These are phyloP conservation scores for Neomorphus geoffroyi DNA, from an alignment of 2,797 vertebrate species.

Conservation along the genomic window DNA sequence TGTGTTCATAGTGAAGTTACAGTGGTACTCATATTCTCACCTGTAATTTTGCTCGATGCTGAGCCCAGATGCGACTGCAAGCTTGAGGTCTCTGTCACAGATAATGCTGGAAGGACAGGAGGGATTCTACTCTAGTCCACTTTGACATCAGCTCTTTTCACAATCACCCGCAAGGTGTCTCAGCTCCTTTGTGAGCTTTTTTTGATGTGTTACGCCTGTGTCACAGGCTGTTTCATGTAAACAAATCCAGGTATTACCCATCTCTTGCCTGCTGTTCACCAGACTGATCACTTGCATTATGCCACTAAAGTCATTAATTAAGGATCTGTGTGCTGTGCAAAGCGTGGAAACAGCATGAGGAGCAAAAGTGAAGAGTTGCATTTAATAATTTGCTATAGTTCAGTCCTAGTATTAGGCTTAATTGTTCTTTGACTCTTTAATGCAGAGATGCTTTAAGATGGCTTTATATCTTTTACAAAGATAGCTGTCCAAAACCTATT, in stretches of 20 bases:
- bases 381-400: neutral
- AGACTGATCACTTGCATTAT: neutral
- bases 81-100: rapidly evolving
- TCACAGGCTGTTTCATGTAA: no score
- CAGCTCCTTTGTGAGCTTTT: neutral
- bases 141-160: neutral
- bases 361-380: neutral
- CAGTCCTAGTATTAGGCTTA: neutral
- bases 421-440: neutral
- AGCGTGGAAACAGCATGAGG: neutral
- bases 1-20: rapidly evolving
- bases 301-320: neutral
- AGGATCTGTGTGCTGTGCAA: neutral
- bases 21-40: neutral
- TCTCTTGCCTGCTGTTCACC: neutral
- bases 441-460: neutral
- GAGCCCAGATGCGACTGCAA: neutral
- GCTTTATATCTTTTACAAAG: neutral
- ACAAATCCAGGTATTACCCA: neutral
- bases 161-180: neutral
- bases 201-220: neutral
- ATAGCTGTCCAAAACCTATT: neutral
- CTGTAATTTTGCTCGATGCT: rapidly evolving
- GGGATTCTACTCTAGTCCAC: neutral
- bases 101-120: neutral